Evolutionary conservation across 2,888 invertebrate genomes (phyloP), one percentile per base, ranked within the genome.

Genomic region (Phalera bucephala): DNA sequence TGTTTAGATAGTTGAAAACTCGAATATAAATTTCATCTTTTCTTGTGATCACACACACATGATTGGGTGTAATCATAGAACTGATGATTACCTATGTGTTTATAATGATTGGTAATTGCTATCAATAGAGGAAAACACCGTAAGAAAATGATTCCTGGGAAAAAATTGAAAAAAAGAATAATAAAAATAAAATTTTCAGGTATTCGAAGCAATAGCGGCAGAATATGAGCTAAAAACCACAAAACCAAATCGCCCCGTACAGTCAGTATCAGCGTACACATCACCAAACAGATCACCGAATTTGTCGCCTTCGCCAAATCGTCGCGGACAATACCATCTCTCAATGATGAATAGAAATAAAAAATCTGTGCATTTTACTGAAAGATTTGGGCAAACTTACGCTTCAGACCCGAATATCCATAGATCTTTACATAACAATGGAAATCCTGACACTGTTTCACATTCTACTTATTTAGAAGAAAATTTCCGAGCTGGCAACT

Each of bases 121-220:
- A n/a, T n/a, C n/a, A n/a, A n/a, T n/a, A n/a, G n/a, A n/a, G n/a
- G n/a, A n/a, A n/a, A n/a, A n/a, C n/a, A n/a, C n/a, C n/a, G n/a
- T n/a, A n/a, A n/a, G n/a, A n/a, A n/a, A n/a, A n/a, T n/a, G n/a
- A n/a, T n/a, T n/a, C n/a, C n/a, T n/a, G n/a, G n/a, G n/a, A n/a
- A n/a, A n/a, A n/a, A n/a, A n/a, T n/a, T n/a, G n/a, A n/a, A n/a
- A n/a, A n/a, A n/a, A n/a, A n/a, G n/a, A n/a, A n/a, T n/a, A n/a
- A n/a, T n/a, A n/a, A n/a, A n/a, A n/a, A n/a, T n/a, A n/a, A n/a
- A n/a, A n/a, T 34, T 65, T 63, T 2, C 59, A 88, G 88, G 86
- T 88, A 0, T 87, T 88, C 40, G 88, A 89, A 73, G 86, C 88
- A 2, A 88, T 89, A 45, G 88, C 87, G 28, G 72, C 70, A 3